These are phyloP conservation scores for Donacobius atricapilla DNA, from an alignment of 2,113 vertebrate genomes.

Conservation along the genomic window DNA sequence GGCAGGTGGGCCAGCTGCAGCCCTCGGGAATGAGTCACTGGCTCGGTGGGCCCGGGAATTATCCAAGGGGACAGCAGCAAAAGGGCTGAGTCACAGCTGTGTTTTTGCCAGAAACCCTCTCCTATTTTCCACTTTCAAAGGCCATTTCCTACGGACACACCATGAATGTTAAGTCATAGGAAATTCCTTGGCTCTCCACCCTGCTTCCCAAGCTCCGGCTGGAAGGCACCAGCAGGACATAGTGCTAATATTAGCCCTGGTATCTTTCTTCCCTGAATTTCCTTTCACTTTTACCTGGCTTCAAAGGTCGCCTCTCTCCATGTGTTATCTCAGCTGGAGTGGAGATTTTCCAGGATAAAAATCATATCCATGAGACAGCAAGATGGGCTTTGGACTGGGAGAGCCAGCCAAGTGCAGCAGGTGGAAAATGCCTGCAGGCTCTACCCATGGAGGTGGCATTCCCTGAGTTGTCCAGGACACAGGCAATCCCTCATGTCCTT, in stretches of 20 bases:
- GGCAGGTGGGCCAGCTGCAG: neutral
- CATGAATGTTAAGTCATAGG: conserved; percentile 22
- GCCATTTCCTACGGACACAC: conserved; percentile 57
- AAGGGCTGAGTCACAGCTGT: conserved; percentile 32
- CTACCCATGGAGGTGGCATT: neutral
- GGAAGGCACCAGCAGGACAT: neutral
- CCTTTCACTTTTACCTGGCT: conserved; percentile 40
- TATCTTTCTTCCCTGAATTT: neutral
- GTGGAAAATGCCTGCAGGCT: neutral
- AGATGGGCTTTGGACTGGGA: neutral
- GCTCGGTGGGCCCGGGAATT: neutral
- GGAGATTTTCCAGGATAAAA: neutral
- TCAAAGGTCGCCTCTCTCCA: neutral
- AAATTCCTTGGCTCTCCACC: conserved; percentile 54
- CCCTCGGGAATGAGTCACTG: neutral
- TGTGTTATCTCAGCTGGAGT: neutral
- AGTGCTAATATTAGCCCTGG: conserved; percentile 7
- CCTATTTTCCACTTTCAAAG: conserved; percentile 33
- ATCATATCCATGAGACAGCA: neutral
- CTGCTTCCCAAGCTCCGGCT: neutral
- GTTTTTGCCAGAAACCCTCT: conserved; percentile 31
- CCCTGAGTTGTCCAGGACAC: neutral
- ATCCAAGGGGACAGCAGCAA: neutral
- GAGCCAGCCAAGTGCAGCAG: neutral
- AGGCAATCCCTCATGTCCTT: neutral